A percentile compares a stretch with the other conserved stretches of the same genome.
Conservation (phyloP, 2,888 invertebrate genomes). For the Sinohyriopsis cumingii region DNA sequence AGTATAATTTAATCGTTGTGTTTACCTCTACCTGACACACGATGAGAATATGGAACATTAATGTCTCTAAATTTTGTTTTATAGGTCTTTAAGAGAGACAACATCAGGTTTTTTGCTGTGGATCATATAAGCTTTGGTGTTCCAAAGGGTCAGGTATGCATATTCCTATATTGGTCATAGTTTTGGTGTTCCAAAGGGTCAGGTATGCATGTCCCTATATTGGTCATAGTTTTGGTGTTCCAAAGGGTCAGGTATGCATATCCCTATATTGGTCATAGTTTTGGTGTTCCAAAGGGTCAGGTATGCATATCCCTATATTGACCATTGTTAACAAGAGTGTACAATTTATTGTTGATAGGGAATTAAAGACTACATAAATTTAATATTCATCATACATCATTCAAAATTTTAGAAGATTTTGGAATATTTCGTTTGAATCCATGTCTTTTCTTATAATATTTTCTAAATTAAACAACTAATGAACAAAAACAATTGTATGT, state of each 20-base stretch:
- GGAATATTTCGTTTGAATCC: too few species aligned
- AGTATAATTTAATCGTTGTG: too few species aligned
- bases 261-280: conserved; percentile 35
- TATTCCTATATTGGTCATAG: not conserved
- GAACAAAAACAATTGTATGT: too few species aligned
- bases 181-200: conserved; percentile 70
- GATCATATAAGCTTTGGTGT: conserved; percentile 70
- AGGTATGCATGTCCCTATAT: conserved; percentile 52
- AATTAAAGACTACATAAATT: too few species aligned
- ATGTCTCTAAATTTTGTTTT: not conserved
- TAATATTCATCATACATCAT: too few species aligned
- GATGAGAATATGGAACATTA: too few species aligned
- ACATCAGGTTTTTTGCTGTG: conserved; percentile 66
- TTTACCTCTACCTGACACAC: too few species aligned
- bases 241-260: conserved; percentile 68
- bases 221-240: conserved; percentile 58
- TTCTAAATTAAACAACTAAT: too few species aligned
- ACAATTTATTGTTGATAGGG: not conserved
- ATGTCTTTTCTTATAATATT: too few species aligned
- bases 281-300: conserved; percentile 71
- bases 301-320: conserved; percentile 40
- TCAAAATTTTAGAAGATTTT: too few species aligned
- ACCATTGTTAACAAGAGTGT: not conserved
- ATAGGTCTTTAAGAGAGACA: conserved; percentile 52
- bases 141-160: conserved; percentile 69